These are phyloP conservation scores for Atethmia centrago DNA, from an alignment of 2,888 invertebrate species.

Conservation along the genomic window DNA sequence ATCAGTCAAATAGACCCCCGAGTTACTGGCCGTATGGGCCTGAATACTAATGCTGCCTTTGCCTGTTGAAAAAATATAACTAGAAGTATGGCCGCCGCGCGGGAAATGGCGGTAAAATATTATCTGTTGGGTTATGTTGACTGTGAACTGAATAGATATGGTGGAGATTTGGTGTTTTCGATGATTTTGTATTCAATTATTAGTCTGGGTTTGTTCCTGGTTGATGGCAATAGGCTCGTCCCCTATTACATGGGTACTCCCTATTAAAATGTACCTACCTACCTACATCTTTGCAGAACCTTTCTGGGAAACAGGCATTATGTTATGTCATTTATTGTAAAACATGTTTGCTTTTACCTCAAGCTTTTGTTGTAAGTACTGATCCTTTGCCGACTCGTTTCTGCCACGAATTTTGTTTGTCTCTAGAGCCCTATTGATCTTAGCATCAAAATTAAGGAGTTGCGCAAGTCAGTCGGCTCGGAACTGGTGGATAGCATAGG, in stretches of 20 bases:
- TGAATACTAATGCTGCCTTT: constrained; percentile 80
- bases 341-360: too few species aligned
- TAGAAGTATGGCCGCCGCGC: constrained; percentile 62
- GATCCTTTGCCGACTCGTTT: not conserved
- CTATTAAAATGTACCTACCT: too few species aligned
- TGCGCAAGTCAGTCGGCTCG: not conserved
- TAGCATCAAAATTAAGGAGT: not conserved
- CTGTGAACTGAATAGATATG: constrained; percentile 51
- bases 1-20: constrained; percentile 90
- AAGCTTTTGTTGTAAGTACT: not conserved
- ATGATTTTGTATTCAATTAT: not conserved
- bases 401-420: not conserved
- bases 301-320: too few species aligned
- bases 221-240: too few species aligned
- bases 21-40: constrained; percentile 80
- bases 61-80: constrained; percentile 70
- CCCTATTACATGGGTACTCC: not conserved
- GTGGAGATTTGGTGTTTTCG: constrained; percentile 2
- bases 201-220: not conserved
- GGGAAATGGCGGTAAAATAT: constrained; percentile 59
- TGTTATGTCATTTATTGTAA: too few species aligned
- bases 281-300: too few species aligned
- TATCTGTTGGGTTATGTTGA: constrained; percentile 33
- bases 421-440: not conserved
- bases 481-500: not conserved